These are phyloP conservation scores for Liasis olivaceus DNA, from an alignment of 2,797 vertebrate species.

Conservation along the genomic window DNA sequence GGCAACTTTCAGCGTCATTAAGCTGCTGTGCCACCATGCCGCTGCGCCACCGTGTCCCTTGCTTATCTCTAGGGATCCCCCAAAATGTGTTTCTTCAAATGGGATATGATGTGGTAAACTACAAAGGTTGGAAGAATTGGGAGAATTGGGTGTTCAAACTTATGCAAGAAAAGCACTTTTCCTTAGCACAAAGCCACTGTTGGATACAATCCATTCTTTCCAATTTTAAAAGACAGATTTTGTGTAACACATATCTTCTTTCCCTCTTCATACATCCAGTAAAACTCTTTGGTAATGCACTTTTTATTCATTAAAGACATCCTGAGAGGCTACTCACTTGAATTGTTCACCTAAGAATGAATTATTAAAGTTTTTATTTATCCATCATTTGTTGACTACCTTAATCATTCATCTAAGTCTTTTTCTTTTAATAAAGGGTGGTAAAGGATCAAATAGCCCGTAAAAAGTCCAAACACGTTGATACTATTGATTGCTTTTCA, in stretches of 20 bases:
- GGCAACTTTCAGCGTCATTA: too few species aligned
- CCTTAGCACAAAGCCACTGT: not conserved
- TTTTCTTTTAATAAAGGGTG: constrained; percentile 29
- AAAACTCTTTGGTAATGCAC: constrained; percentile 41
- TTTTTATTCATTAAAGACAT: constrained; percentile 56
- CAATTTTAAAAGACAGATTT: constrained; percentile 37
- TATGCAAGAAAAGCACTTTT: not conserved
- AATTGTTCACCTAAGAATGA: constrained; percentile 37
- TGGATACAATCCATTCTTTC: not conserved
- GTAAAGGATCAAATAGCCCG: not conserved
- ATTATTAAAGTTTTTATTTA: constrained; percentile 59
- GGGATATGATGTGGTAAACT: not conserved
- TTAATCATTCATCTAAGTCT: constrained; percentile 38
- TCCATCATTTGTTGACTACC: constrained; percentile 41
- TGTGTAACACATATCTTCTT: not conserved
- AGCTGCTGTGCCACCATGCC: too few species aligned
- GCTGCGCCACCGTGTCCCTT: too few species aligned
- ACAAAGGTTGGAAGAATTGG: not conserved
- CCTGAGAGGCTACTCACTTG: constrained; percentile 32
- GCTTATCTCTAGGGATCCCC: not conserved
- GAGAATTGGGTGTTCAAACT: not conserved
- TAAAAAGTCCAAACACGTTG: not conserved
- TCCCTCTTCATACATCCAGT: constrained; percentile 41
- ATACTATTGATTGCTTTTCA: not conserved
- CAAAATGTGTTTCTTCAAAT: not conserved